Evolutionary conservation across 2,888 invertebrate species (phyloP).

Genomic region (Erebia palarica): DNA sequence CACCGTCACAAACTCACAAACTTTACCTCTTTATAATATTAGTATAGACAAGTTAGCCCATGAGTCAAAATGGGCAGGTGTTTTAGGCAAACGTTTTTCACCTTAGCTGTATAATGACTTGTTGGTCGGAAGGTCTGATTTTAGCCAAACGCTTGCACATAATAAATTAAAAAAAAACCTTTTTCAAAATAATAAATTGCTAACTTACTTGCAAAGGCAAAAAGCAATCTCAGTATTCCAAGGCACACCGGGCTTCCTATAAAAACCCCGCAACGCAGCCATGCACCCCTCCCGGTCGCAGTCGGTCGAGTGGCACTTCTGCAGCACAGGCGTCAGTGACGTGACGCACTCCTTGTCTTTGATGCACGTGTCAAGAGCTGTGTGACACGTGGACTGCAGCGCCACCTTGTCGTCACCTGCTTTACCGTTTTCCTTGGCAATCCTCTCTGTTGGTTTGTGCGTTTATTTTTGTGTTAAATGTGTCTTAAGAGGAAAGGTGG

Average conservation of each 20-base stretch:
- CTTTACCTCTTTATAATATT: too few species aligned
- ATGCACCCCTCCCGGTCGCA: slow-evolving; percentile 94
- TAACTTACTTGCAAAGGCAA: slow-evolving; percentile 94
- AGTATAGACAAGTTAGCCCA: too few species aligned
- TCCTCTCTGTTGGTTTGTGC: slow-evolving; percentile 74
- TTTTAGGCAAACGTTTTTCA: too few species aligned
- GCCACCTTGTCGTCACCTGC: slow-evolving; percentile 82
- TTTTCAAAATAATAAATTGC: background rate
- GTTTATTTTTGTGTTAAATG: slow-evolving; percentile 51
- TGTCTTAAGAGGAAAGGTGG: slow-evolving; percentile 33
- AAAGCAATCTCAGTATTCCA: slow-evolving; percentile 95
- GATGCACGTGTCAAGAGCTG: slow-evolving; percentile 91
- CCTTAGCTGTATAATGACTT: too few species aligned
- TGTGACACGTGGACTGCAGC: slow-evolving; percentile 93
- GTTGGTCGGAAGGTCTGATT: too few species aligned
- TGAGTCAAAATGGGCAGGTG: too few species aligned
- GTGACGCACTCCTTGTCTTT: slow-evolving; percentile 90
- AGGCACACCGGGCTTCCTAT: slow-evolving; percentile 89
- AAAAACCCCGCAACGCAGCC: slow-evolving; percentile 93
- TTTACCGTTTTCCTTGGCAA: slow-evolving; percentile 81
- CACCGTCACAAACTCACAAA: too few species aligned
- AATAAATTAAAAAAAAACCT: too few species aligned
- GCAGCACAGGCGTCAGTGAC: slow-evolving; percentile 91
- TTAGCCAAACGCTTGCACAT: too few species aligned
- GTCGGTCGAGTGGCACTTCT: slow-evolving; percentile 87